Percentiles rank a stretch among this genome's conserved stretches.
Conservation (phyloP, 2,797 vertebrate genomes). For the Argyrosomus regius region DNA sequence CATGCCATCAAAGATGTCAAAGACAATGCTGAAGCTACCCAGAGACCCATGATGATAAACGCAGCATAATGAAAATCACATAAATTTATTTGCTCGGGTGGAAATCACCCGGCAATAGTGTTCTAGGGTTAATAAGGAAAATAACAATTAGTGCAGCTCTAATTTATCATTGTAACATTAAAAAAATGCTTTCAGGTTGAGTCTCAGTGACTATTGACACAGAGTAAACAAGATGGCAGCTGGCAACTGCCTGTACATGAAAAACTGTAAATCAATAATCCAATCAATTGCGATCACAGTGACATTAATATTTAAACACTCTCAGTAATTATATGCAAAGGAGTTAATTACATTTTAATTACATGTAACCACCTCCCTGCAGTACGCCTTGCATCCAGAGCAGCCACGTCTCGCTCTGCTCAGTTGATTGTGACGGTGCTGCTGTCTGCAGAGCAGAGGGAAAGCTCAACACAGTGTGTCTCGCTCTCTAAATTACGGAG, state of each 20-base stretch:
- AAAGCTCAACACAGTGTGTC: not conserved
- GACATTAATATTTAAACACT: conserved; percentile 50
- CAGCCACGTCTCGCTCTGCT: conserved; percentile 15
- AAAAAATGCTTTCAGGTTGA: not conserved
- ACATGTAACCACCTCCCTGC: conserved; percentile 40
- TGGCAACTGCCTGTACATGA: conserved; percentile 12
- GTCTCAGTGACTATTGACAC: conserved; percentile 1
- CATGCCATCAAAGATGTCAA: no score
- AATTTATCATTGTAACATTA: not conserved
- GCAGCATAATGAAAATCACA: no score
- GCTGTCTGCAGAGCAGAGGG: not conserved
- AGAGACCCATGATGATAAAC: no score
- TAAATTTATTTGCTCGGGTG: no score
- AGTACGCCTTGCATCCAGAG: conserved; percentile 26
- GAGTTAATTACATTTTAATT: conserved; percentile 62
- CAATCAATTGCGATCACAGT: conserved; percentile 37
- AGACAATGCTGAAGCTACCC: no score
- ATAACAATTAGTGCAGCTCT: not conserved
- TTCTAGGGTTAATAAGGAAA: no score
- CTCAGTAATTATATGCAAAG: conserved; percentile 45
- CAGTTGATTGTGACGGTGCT: conserved; percentile 9
- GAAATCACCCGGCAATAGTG: no score
- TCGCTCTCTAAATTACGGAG: not conserved
- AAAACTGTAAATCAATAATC: conserved; percentile 51
- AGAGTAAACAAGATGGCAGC: not conserved